phyloP scores from a whole-genome alignment of 2,113 vertebrate genomes.

The Bubalus kerabau region DNA sequence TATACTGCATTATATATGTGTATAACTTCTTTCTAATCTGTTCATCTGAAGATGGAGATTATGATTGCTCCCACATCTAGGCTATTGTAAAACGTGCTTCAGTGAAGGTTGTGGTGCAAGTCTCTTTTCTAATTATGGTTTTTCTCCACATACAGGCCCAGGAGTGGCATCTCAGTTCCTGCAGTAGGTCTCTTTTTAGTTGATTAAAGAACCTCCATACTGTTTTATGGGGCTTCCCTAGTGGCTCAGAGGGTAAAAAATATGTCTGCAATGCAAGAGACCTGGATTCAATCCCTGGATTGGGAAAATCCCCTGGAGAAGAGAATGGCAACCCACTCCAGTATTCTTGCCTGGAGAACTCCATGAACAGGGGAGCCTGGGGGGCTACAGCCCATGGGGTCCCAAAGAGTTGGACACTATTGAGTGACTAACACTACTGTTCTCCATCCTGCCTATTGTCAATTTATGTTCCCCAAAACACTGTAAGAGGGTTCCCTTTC shows the following conservation, averaged over 20 bases:
- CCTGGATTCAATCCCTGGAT: background rate
- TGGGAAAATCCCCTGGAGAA: background rate
- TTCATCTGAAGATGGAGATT: background rate
- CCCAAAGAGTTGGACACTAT: rapidly evolving
- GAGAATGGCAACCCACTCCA: background rate
- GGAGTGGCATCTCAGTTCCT: background rate
- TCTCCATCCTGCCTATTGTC: background rate
- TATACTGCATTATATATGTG: background rate
- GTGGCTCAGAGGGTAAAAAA: background rate
- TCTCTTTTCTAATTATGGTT: background rate
- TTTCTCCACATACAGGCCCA: background rate
- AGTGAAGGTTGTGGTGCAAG: background rate
- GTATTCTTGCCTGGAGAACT: background rate
- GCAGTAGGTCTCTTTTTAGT: background rate
- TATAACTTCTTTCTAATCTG: background rate
- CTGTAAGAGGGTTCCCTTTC: background rate
- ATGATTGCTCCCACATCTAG: background rate
- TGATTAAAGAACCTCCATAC: background rate
- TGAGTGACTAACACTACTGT: background rate
- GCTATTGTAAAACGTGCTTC: background rate
- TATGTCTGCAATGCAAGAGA: background rate
- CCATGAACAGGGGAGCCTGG: background rate
- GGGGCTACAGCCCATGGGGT: rapidly evolving
- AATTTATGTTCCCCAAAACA: background rate
- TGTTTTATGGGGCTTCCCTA: background rate